Conservation (phyloP, 1,140 invertebrate genomes). For the Calephelis nemesis region DNA sequence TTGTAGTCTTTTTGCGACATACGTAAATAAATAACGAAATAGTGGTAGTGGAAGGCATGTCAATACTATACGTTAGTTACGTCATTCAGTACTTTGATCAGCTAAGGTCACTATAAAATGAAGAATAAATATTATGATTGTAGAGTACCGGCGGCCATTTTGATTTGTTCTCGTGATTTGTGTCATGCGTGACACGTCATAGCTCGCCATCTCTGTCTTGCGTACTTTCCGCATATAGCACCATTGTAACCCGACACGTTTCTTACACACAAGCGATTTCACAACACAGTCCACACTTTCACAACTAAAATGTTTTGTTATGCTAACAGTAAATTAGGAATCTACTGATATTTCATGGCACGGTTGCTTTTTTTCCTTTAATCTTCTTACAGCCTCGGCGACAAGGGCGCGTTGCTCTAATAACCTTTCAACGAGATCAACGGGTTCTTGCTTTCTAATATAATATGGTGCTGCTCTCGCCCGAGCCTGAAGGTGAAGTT, state of each 20-base stretch:
- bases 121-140: conserved; percentile 79
- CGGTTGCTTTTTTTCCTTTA: conserved; percentile 73
- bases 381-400: conserved; percentile 70
- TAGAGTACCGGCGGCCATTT: conserved; percentile 76
- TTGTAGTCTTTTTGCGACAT: conserved; percentile 39
- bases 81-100: conserved; percentile 78
- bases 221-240: conserved; percentile 77
- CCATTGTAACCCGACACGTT: conserved; percentile 79
- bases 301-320: conserved; percentile 77
- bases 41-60: conserved; percentile 54
- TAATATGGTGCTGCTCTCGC: conserved; percentile 74
- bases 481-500: conserved; percentile 73
- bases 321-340: conserved; percentile 64
- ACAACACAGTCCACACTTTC: conserved; percentile 78
- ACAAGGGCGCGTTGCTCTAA: conserved; percentile 73
- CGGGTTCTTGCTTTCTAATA: conserved; percentile 76
- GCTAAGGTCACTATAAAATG: conserved; percentile 76
- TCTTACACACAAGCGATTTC: conserved; percentile 78
- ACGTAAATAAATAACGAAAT: conserved; percentile 42
- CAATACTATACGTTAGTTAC: conserved; percentile 67
- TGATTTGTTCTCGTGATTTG: conserved; percentile 76
- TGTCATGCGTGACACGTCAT: conserved; percentile 74
- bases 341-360: conserved; percentile 76
- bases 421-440: conserved; percentile 73
- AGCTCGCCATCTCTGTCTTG: conserved; percentile 67